These are phyloP conservation scores for Oreohelix idahoensis DNA, from an alignment of 1,140 invertebrate genomes.

Conservation along the genomic window DNA sequence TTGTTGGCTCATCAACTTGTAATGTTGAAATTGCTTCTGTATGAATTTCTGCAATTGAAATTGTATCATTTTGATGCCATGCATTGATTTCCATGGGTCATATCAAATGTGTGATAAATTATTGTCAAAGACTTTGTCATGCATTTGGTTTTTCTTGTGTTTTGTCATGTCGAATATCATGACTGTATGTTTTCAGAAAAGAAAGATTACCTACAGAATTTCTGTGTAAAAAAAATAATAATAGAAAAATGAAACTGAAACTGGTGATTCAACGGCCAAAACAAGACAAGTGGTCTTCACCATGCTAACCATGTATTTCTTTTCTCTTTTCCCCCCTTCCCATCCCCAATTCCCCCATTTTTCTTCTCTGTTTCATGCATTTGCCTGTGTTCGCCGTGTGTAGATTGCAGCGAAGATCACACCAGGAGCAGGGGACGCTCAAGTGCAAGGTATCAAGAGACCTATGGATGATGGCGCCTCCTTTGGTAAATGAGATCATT, in stretches of 20 bases:
- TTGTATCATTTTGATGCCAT: background rate
- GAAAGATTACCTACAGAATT: background rate
- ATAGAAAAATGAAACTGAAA: conserved; percentile 18
- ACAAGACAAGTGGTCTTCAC: background rate
- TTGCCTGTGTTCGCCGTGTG: conserved; percentile 55
- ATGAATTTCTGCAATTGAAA: background rate
- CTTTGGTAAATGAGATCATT: conserved; percentile 68
- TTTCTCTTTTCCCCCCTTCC: conserved; percentile 23
- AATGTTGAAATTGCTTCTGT: background rate
- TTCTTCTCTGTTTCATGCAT: conserved; percentile 37
- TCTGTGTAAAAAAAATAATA: background rate
- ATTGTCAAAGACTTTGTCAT: background rate
- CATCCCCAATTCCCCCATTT: conserved; percentile 17
- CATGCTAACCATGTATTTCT: conserved; percentile 28
- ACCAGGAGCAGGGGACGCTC: conserved; percentile 77
- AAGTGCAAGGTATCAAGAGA: conserved; percentile 78
- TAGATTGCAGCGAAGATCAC: conserved; percentile 90
- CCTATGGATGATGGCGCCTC: conserved; percentile 82
- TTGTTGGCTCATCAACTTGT: background rate
- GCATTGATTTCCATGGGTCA: background rate
- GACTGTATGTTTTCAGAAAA: conserved; percentile 20
- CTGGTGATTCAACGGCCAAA: conserved; percentile 19
- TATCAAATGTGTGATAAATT: background rate
- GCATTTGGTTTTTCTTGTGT: background rate
- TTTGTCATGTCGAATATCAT: conserved; percentile 9